Conservation (phyloP, 2,888 invertebrate species). For the Cerastis rubricosa region DNA sequence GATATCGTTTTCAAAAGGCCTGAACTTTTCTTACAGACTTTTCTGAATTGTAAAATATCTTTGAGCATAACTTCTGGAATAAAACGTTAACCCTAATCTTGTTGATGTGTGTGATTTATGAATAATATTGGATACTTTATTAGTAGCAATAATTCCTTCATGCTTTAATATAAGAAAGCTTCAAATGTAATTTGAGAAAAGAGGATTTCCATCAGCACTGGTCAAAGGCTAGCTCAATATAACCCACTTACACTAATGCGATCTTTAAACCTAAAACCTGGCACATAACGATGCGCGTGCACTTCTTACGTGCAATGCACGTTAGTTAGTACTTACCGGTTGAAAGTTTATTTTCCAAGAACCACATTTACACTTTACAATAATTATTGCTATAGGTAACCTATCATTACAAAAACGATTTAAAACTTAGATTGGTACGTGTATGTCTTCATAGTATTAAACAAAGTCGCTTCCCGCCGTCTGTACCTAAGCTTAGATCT, state of each 20-base stretch:
- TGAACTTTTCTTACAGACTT: neutral
- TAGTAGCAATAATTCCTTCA: neutral
- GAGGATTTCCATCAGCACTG: slow-evolving; percentile 21
- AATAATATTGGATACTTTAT: neutral
- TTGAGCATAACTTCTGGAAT: no score
- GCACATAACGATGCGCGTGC: slow-evolving; percentile 25
- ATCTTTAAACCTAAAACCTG: slow-evolving; percentile 19
- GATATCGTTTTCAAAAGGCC: neutral
- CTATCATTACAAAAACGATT: slow-evolving; percentile 1
- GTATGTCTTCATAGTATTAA: neutral
- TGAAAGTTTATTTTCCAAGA: slow-evolving; percentile 16
- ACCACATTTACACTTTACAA: slow-evolving; percentile 12
- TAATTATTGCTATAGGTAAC: slow-evolving; percentile 8
- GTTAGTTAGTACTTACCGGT: neutral
- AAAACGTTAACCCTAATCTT: neutral
- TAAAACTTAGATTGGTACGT: slow-evolving; percentile 3
- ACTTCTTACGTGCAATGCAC: neutral
- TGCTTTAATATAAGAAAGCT: neutral
- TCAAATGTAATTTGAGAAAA: slow-evolving; percentile 8
- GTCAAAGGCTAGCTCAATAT: slow-evolving; percentile 36
- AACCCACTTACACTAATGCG: slow-evolving; percentile 57
- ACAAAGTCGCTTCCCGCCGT: no score
- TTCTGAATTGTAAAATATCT: neutral
- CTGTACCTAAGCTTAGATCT: no score
- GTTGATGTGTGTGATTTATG: neutral